These are phyloP conservation scores for Dromius quadrimaculatus DNA, from an alignment of 2,888 invertebrate genomes.

Conservation along the genomic window DNA sequence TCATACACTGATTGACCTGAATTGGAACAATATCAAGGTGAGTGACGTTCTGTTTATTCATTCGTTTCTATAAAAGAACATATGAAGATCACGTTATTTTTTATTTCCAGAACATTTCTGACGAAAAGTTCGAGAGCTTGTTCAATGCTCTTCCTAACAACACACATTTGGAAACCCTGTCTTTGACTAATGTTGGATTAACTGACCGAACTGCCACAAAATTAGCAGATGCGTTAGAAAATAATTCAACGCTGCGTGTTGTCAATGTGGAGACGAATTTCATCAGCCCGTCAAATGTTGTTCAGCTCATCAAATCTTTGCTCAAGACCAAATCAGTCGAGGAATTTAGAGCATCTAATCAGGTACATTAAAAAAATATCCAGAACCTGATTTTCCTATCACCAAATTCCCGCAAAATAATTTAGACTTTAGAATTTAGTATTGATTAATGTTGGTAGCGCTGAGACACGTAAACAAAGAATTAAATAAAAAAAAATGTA, in stretches of 20 bases:
- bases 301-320: conserved; percentile 87
- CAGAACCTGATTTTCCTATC: no score
- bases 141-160: conserved; percentile 90
- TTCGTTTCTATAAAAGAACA: background rate
- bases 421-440: no score
- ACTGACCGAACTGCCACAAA: conserved; percentile 88
- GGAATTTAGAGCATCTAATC: conserved; percentile 97
- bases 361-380: conserved; percentile 73
- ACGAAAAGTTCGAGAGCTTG: conserved; percentile 92
- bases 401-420: no score
- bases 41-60: conserved; percentile 17
- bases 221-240: conserved; percentile 85
- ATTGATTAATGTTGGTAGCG: no score
- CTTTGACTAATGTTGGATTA: conserved; percentile 93
- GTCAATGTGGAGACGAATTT: conserved; percentile 97
- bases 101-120: conserved; percentile 88
- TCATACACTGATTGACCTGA: conserved; percentile 88
- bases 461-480: no score
- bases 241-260: conserved; percentile 83
- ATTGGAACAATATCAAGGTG: conserved; percentile 99
- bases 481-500: no score
- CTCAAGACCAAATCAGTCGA: conserved; percentile 88
- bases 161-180: conserved; percentile 91
- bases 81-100: background rate
- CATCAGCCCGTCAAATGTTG: conserved; percentile 89